These are phyloP conservation scores for Drosophila burlai DNA, from an alignment of 1,140 invertebrate genomes.

Conservation along the genomic window DNA sequence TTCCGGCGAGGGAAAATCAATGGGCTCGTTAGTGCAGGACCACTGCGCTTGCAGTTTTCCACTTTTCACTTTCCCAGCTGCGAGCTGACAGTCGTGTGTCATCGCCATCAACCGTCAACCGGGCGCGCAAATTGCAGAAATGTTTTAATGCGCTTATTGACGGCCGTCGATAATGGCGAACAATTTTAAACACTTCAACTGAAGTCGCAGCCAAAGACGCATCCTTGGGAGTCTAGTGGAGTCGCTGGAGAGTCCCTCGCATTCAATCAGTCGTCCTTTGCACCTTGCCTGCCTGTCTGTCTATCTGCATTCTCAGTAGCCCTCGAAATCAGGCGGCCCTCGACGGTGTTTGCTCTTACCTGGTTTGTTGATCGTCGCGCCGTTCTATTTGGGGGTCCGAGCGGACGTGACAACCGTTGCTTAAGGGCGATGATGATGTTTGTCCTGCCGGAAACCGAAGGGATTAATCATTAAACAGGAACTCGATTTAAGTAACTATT, in stretches of 20 bases:
- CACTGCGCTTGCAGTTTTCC: slow-evolving; percentile 40
- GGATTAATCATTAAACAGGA: slow-evolving; percentile 27
- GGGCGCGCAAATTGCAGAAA: slow-evolving; percentile 36
- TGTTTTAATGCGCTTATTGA: slow-evolving; percentile 58
- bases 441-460: slow-evolving; percentile 22
- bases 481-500: slow-evolving; percentile 27
- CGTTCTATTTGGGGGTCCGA: neutral
- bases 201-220: slow-evolving; percentile 23
- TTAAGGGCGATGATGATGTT: slow-evolving; percentile 26
- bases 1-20: slow-evolving; percentile 40
- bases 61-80: slow-evolving; percentile 18
- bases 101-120: slow-evolving; percentile 28
- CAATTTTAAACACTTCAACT: slow-evolving; percentile 54
- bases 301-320: slow-evolving; percentile 13
- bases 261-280: slow-evolving; percentile 36
- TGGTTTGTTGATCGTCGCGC: slow-evolving; percentile 20
- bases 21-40: slow-evolving; percentile 48
- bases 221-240: slow-evolving; percentile 24
- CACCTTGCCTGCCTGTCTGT: slow-evolving; percentile 15
- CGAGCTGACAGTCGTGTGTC: slow-evolving; percentile 30
- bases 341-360: slow-evolving; percentile 30
- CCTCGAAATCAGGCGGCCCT: slow-evolving; percentile 18
- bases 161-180: slow-evolving; percentile 49
- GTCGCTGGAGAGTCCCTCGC: neutral
- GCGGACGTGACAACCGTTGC: slow-evolving; percentile 28